A percentile compares a stretch with the other conserved stretches of the same genome.
phyloP scores from a whole-genome alignment of 2,797 vertebrate genomes.

The Calcarius lapponicus region DNA sequence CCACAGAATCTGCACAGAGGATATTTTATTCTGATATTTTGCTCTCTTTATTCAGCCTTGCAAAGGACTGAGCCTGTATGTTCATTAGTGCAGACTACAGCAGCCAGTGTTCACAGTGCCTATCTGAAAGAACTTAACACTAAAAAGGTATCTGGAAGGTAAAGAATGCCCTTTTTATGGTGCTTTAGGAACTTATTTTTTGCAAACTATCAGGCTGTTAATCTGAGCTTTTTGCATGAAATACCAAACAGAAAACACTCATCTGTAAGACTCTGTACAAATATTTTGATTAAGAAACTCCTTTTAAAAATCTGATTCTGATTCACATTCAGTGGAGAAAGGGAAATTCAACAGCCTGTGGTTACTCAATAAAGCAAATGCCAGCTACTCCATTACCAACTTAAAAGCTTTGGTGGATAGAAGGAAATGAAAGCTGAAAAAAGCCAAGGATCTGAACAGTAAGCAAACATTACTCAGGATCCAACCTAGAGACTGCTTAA shows the following conservation, averaged over 20 bases:
- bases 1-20: not conserved
- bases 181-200: constrained; percentile 53
- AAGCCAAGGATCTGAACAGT: constrained; percentile 22
- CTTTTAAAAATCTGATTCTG: constrained; percentile 54
- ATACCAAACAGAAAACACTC: constrained; percentile 47
- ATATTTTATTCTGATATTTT: not conserved
- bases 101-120: not conserved
- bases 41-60: not conserved
- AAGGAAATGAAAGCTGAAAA: constrained; percentile 57
- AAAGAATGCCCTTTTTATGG: constrained; percentile 35
- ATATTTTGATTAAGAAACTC: constrained; percentile 56
- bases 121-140: not conserved
- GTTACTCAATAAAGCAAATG: constrained; percentile 65
- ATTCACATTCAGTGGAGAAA: constrained; percentile 40
- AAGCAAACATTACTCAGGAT: constrained; percentile 51
- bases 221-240: constrained; percentile 56
- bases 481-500: constrained; percentile 29
- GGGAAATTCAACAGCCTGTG: constrained; percentile 51
- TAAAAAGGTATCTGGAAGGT: constrained; percentile 34
- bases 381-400: constrained; percentile 41
- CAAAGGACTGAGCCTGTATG: not conserved
- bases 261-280: constrained; percentile 23
- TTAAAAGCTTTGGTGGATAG: constrained; percentile 38
- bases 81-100: not conserved
- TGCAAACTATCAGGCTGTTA: constrained; percentile 29